phyloP scores from a whole-genome alignment of 2,113 vertebrate genomes.

The Campylorhamphus procurvoides region DNA sequence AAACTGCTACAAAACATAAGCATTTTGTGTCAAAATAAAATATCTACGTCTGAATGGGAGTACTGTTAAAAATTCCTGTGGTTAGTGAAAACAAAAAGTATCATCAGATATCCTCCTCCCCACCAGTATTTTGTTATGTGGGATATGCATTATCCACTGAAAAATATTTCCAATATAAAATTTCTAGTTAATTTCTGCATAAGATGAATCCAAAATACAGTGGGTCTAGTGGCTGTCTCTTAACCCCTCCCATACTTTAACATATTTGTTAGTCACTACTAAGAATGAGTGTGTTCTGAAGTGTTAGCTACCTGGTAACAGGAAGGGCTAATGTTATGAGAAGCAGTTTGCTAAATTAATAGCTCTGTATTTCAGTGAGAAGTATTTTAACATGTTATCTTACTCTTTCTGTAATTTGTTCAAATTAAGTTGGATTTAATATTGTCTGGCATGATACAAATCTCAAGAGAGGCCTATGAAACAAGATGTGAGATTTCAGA shows the following conservation, averaged over 20 bases:
- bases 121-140: background rate
- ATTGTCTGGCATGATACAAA: background rate
- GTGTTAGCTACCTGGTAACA: background rate
- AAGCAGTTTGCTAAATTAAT: background rate
- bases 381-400: background rate
- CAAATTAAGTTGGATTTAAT: background rate
- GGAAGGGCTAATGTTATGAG: background rate
- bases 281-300: background rate
- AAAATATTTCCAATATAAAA: background rate
- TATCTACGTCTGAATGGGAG: background rate
- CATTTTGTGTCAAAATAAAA: background rate
- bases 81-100: background rate
- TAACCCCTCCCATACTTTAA: background rate
- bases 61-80: background rate
- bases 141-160: background rate
- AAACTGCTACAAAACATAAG: background rate
- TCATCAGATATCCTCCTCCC: background rate
- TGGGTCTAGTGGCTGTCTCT: background rate
- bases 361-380: background rate
- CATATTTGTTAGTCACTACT: background rate
- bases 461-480: background rate
- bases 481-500: background rate
- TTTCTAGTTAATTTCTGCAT: background rate
- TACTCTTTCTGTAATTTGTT: background rate
- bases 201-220: background rate